A percentile compares a stretch with the other conserved stretches of the same genome.
These are phyloP conservation scores for Chaetorhynchus papuensis DNA, from an alignment of 2,113 vertebrate genomes.

Conservation along the genomic window DNA sequence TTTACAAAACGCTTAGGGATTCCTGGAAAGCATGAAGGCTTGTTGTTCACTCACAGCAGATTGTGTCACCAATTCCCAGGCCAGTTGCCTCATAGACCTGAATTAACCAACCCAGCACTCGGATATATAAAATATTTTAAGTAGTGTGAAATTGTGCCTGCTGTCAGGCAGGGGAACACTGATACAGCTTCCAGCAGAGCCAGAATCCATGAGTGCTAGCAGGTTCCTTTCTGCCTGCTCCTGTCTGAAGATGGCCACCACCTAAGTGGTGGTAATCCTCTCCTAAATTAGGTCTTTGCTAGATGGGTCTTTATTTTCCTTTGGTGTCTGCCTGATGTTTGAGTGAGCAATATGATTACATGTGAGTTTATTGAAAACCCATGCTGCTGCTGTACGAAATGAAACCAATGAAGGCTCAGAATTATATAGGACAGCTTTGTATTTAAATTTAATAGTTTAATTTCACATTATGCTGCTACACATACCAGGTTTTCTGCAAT, in stretches of 20 bases:
- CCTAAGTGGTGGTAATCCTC: background rate
- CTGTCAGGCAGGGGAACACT: background rate
- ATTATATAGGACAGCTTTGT: background rate
- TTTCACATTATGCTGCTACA: background rate
- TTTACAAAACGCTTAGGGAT: slow-evolving; percentile 7
- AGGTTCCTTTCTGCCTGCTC: background rate
- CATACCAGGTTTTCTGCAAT: background rate
- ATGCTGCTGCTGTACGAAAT: background rate
- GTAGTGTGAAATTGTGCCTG: background rate
- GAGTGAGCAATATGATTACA: background rate
- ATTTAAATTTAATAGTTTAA: background rate
- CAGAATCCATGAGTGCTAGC: background rate
- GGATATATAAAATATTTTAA: background rate
- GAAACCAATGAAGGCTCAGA: background rate
- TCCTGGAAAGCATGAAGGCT: slow-evolving; percentile 23
- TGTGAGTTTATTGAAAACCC: background rate
- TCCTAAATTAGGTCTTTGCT: background rate
- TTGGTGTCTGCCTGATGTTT: background rate
- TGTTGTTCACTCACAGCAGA: background rate
- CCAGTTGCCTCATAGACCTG: slow-evolving; percentile 4
- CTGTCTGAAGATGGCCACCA: background rate
- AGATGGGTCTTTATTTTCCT: background rate
- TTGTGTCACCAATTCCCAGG: slow-evolving; percentile 21
- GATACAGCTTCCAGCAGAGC: background rate
- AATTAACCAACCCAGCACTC: background rate